These are phyloP conservation scores for Protophormia terraenovae DNA, from an alignment of 2,888 invertebrate genomes.

Conservation along the genomic window DNA sequence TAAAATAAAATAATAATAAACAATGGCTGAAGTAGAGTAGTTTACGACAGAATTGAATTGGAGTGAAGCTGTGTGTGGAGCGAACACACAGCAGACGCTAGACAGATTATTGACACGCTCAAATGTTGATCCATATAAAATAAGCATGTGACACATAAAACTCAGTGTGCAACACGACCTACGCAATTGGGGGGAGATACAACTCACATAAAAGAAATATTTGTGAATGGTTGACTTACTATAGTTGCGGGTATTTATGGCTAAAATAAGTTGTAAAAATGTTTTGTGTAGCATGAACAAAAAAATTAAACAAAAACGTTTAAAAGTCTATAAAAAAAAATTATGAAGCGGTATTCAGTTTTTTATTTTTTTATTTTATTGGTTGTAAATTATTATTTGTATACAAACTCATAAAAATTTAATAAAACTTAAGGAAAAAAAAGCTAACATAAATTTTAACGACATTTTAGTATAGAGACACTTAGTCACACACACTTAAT, in stretches of 20 bases:
- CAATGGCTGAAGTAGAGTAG: constrained; percentile 29
- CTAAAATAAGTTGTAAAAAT: constrained; percentile 30
- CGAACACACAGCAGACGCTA: neutral
- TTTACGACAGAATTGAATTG: neutral
- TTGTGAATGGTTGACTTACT: neutral
- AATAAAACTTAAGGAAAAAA: neutral
- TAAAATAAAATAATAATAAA: constrained; percentile 41
- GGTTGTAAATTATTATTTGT: constrained; percentile 27
- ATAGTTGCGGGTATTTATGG: constrained; percentile 5
- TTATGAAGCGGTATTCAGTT: neutral
- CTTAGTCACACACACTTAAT: neutral
- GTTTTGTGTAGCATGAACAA: constrained; percentile 11
- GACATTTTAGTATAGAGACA: neutral
- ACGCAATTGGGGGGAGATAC: constrained; percentile 5
- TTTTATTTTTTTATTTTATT: constrained; percentile 29
- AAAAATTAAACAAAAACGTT: constrained; percentile 38
- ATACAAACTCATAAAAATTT: constrained; percentile 20
- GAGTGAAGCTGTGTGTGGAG: neutral
- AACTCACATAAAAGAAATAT: neutral
- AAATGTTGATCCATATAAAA: constrained; percentile 46
- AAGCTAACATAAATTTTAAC: constrained; percentile 1
- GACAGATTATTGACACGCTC: constrained; percentile 55
- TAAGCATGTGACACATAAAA: constrained; percentile 25
- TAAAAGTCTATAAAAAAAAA: constrained; percentile 60
- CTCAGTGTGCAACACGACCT: constrained; percentile 12